Conservation (phyloP, 2,797 vertebrate genomes). For the Diplodus puntazzo region DNA sequence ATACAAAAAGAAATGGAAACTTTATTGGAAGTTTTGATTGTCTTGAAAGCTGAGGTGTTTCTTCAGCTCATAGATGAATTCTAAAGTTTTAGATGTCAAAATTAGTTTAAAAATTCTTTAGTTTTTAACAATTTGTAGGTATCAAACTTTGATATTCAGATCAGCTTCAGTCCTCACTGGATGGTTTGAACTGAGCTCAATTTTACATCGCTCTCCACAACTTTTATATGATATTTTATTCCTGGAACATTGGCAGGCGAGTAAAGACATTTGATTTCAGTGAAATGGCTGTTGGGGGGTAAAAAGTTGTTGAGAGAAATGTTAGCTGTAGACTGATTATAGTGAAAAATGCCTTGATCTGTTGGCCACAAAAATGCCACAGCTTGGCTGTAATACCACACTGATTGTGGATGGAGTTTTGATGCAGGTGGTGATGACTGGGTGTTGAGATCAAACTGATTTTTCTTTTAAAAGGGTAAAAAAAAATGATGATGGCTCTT, state of each 20-base stretch:
- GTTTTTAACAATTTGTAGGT: background rate
- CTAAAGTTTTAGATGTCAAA: conserved; percentile 14
- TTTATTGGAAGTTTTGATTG: conserved; percentile 13
- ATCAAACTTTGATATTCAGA: conserved; percentile 1
- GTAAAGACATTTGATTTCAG: conserved; percentile 17
- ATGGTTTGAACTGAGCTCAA: conserved; percentile 12
- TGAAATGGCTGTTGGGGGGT: background rate
- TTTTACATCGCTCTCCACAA: background rate
- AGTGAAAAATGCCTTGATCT: background rate
- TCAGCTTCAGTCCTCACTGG: background rate
- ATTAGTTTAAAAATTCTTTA: background rate
- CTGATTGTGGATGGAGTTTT: background rate
- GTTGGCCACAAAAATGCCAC: background rate
- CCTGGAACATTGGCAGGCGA: background rate
- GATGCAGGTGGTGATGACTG: background rate
- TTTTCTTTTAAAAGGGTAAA: no score
- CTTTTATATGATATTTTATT: background rate
- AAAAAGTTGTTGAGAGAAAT: background rate
- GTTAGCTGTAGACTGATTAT: background rate
- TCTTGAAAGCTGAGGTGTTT: conserved; percentile 11
- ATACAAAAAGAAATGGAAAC: conserved; percentile 1
- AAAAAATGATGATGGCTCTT: background rate
- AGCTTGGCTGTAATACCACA: background rate
- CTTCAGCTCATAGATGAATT: background rate
- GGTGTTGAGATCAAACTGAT: background rate